Evolutionary conservation across 2,888 invertebrate species (phyloP).

Genomic region (Drosophila macrothrix): DNA sequence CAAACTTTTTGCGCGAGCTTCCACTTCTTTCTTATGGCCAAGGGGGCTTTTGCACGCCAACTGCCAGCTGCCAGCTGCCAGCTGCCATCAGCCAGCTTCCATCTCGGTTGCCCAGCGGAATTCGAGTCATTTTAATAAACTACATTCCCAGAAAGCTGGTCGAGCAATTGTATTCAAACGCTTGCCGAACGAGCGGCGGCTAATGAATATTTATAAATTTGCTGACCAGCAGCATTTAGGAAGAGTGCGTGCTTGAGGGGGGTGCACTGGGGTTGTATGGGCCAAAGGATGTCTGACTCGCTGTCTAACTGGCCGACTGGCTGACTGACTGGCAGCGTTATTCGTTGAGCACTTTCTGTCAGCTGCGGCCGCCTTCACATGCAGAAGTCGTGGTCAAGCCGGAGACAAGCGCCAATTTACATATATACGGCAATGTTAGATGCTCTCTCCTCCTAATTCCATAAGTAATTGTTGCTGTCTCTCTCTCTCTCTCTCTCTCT

Average conservation of each 20-base stretch:
- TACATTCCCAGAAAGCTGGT: slow-evolving; percentile 22
- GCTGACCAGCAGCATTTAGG: slow-evolving; percentile 12
- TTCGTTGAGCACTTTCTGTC: slow-evolving; percentile 49
- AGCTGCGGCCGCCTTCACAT: slow-evolving; percentile 27
- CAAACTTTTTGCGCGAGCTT: slow-evolving; percentile 32
- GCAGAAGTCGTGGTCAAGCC: slow-evolving; percentile 27
- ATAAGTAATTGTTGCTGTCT: slow-evolving; percentile 5
- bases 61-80: slow-evolving; percentile 33
- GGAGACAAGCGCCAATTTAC: slow-evolving; percentile 1
- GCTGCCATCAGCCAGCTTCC: slow-evolving; percentile 28
- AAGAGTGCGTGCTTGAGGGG: not conserved
- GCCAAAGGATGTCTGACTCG: not conserved
- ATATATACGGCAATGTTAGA: slow-evolving; percentile 18
- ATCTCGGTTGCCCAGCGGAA: slow-evolving; percentile 41
- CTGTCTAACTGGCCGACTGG: not conserved
- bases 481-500: not conserved
- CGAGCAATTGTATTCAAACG: slow-evolving; percentile 39
- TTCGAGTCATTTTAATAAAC: slow-evolving; percentile 69
- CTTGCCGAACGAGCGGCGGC: slow-evolving; percentile 38
- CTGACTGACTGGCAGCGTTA: slow-evolving; percentile 25
- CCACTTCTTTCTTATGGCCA: slow-evolving; percentile 3
- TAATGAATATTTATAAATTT: slow-evolving; percentile 73
- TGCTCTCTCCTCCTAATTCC: slow-evolving; percentile 27
- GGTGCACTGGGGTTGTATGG: not conserved
- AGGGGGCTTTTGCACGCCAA: slow-evolving; percentile 14